Base-by-base conservation (phyloP, 2,113 vertebrate species). In the Sciurus niger region DNA sequence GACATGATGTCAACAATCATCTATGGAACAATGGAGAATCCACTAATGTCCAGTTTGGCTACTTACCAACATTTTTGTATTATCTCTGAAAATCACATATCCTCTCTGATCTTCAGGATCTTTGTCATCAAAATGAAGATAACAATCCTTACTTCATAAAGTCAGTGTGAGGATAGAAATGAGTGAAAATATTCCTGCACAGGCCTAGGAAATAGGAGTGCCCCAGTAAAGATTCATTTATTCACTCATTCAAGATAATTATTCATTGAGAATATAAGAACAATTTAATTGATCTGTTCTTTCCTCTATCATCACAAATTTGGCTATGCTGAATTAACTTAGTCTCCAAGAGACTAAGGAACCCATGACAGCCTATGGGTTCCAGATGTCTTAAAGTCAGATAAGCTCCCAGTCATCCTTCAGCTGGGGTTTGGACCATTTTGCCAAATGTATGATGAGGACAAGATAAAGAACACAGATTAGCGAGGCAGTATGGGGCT, bases 251-350 rank as follows among this genome's bases (percentile, higher is more conserved):
- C 89, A 93, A 90, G 43, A 83, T 89, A 93, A 78, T 93, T 72
- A 1, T 53, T 92, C 84, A 96, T 92, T 37, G 65, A 78, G 90
- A 87, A 89, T 93, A 92, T 80, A 70, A 76, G 90, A 91, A 73
- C 48, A 32, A 77, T 89, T 77, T 70, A 63, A 94, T 95, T 72
- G 95, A 74, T 89, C 85, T n/a, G n/a, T 93, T 95, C 94, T 82
- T 53, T 79, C 25, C 48, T 94, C 78, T 32, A 37, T 92, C 43
- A 77, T 58, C 68, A 70, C 0, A 4, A 92, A 46, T 17, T 84
- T 86, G 70, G 17, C 79, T 76, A 17, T 79, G 28, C 48, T 93
- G 70, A 96, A 80, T 91, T 79, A 84, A 51, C 55, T 85, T 40
- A 40, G 40, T 95, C 46, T 74, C 48, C 43, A 79, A 84, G 60